A percentile compares a stretch with the other conserved stretches of the same genome.
Conservation (phyloP, 2,113 vertebrate species). For the Cyprinus carpio region DNA sequence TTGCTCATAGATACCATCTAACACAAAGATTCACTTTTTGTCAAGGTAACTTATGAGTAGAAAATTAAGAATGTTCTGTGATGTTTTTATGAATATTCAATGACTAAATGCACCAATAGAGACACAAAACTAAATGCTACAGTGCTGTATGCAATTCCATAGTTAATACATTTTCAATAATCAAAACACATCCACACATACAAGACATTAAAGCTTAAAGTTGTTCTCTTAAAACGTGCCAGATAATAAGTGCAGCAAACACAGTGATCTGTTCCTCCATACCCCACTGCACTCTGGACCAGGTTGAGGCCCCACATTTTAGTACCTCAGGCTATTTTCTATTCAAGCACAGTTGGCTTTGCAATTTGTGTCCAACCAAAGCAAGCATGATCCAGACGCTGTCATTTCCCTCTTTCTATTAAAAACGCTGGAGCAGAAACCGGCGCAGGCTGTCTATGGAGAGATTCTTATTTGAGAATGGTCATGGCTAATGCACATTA, state of each 20-base stretch:
- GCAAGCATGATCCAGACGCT: constrained; percentile 61
- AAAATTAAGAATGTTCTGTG: background rate
- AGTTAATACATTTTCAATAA: background rate
- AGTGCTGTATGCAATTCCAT: background rate
- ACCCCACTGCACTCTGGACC: constrained; percentile 16
- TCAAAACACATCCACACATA: background rate
- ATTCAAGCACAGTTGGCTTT: constrained; percentile 45
- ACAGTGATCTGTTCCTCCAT: constrained; percentile 3
- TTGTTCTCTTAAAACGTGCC: background rate
- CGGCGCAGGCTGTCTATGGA: constrained; percentile 54
- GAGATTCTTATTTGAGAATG: constrained; percentile 62
- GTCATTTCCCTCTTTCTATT: constrained; percentile 57
- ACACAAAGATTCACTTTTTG: background rate
- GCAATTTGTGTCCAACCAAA: constrained; percentile 50
- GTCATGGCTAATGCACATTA: constrained; percentile 60
- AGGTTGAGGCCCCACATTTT: constrained; percentile 30
- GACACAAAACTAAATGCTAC: background rate
- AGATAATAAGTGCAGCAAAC: background rate
- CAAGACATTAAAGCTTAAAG: background rate
- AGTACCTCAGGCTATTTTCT: constrained; percentile 34
- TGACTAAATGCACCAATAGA: background rate
- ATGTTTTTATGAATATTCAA: constrained; percentile 23
- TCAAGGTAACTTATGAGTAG: constrained; percentile 6
- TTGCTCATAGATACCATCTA: constrained; percentile 18
- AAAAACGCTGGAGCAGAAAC: constrained; percentile 59